Evolutionary conservation across 2,888 invertebrate species (phyloP).

Genomic region (Oscheius myriophilus): DNA sequence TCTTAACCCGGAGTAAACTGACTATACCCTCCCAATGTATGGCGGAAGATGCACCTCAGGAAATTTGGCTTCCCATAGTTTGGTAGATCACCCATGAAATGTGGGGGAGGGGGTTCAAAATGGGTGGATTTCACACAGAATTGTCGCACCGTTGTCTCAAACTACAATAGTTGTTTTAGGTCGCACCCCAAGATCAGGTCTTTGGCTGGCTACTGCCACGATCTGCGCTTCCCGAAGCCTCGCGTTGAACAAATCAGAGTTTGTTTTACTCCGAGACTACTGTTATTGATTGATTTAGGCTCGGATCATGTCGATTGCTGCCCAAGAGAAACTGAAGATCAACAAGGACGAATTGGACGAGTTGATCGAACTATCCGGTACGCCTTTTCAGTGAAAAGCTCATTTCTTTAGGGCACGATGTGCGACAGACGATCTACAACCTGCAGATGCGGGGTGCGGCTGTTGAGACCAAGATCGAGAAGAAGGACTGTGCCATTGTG

Average conservation of each 20-base stretch:
- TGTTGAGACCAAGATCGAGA: conserved; percentile 76
- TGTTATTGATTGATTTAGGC: conserved; percentile 75
- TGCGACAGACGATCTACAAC: conserved; percentile 81
- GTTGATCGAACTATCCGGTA: conserved; percentile 78
- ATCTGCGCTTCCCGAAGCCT: conserved; percentile 85
- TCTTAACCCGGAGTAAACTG: no score
- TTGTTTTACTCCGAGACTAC: conserved; percentile 38
- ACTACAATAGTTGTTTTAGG: conserved; percentile 14
- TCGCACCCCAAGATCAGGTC: conserved; percentile 82
- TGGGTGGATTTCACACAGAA: no score
- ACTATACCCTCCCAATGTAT: no score
- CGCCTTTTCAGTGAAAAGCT: neutral
- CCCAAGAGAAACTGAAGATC: conserved; percentile 85
- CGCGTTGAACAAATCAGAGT: conserved; percentile 89
- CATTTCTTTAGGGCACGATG: conserved; percentile 88
- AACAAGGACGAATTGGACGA: conserved; percentile 82
- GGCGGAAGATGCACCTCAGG: no score
- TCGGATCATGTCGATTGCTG: conserved; percentile 89
- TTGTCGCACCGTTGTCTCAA: no score
- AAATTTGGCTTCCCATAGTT: no score
- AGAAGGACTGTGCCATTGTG: conserved; percentile 86
- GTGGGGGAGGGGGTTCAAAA: no score
- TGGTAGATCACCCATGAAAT: no score
- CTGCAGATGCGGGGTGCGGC: conserved; percentile 82
- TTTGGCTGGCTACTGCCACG: conserved; percentile 91